Evolutionary conservation across 1,140 invertebrate species (phyloP).

Genomic region (Papilio xuthus): DNA sequence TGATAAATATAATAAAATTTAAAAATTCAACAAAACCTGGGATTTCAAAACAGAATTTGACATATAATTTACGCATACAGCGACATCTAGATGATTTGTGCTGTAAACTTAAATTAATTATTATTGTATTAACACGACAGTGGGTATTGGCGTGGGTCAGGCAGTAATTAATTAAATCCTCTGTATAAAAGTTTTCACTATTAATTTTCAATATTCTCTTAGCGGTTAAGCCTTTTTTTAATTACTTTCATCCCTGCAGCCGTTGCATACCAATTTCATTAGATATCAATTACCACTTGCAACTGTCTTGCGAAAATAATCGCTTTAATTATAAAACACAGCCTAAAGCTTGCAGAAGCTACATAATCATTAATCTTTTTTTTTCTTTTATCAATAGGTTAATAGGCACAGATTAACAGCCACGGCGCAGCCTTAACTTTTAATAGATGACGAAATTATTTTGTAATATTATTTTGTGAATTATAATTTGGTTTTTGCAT

Average conservation of each 20-base stretch:
- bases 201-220: not conserved
- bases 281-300: slow-evolving; percentile 60
- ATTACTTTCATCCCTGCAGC: slow-evolving; percentile 46
- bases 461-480: not conserved
- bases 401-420: not conserved
- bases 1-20: no score
- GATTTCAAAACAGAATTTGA: no score
- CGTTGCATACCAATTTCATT: slow-evolving; percentile 57
- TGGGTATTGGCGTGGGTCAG: not conserved
- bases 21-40: no score
- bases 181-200: not conserved
- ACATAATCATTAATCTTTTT: slow-evolving; percentile 12
- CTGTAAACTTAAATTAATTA: no score
- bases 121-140: not conserved
- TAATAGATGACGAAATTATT: not conserved
- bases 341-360: slow-evolving; percentile 34
- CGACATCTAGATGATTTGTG: no score
- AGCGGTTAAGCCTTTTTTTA: not conserved
- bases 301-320: slow-evolving; percentile 58
- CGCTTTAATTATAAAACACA: slow-evolving; percentile 64
- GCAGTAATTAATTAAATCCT: not conserved
- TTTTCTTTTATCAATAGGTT: slow-evolving; percentile 10
- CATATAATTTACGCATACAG: no score
- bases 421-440: not conserved
- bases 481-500: not conserved